Base-by-base conservation (phyloP, 92 coral and sea anemone genomes). In the Parazoanthus atlanticus region DNA sequence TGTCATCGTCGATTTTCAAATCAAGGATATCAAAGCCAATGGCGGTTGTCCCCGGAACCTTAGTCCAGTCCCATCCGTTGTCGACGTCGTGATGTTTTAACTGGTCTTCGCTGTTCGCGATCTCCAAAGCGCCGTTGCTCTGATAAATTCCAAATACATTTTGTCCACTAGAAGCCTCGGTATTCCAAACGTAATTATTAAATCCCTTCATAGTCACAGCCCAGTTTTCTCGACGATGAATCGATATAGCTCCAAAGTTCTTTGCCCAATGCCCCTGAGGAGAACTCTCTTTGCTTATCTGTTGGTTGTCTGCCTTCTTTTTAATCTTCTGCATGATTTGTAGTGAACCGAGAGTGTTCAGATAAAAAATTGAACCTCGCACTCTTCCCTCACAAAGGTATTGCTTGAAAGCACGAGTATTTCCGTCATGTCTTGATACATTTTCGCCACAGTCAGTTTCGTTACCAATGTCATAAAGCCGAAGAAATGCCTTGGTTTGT, bases 61-160 rank as follows among this genome's bases (percentile, higher is more conserved):
- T 84, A 11, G 86, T 88, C 90, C 90, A 88, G 86, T 88, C 90
- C 90, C 90, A 88, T 41, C 90, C 90, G 26, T 70, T 84, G 19
- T 47, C 66, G 36, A 88, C 69, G 64, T 88, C 86, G 76, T 88
- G 17, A 38, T 78, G 79, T 66, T 80, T 88, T 28, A 88, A 43
- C 21, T 66, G 85, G 31, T 79, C n/a, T 32, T 88, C 90, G 23
- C 66, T 80, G 49, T 80, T 43, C 25, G 80, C 90, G 16, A 88
- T 79, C 16, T 70, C 31, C 29, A 88, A 7, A 36, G 80, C 85
- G 2, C 90, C 90, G 75, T 88, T 46, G 86, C 90, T 88, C 33
- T 79, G 86, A 40, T 88, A 88, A 40, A 67, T 36, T 12, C 90
- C 90, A 30, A 75, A 79, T 4, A 29, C 28, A 76, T 88, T 88